Base-by-base conservation (phyloP, 2,888 invertebrate species). In the Clostera curtula region DNA sequence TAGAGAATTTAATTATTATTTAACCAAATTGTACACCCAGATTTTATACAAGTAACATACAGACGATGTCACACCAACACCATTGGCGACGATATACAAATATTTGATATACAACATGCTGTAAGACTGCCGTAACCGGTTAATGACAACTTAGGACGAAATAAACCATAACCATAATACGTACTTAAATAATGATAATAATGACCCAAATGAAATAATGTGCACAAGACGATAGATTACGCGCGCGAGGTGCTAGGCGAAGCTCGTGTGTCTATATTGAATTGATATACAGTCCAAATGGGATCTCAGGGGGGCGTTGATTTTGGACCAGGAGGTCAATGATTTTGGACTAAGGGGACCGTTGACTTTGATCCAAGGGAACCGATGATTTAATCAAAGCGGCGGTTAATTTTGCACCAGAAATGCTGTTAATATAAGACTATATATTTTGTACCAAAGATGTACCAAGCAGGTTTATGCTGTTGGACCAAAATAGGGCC, bases 1-100 rank as follows among this genome's bases (percentile, higher is more conserved):
- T n/a, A n/a, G n/a, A n/a, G n/a, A n/a, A n/a, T n/a, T n/a, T n/a
- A n/a, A n/a, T n/a, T n/a, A n/a, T n/a, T n/a, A n/a, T n/a, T n/a
- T n/a, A n/a, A n/a, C n/a, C n/a, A n/a, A n/a, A n/a, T n/a, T n/a
- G n/a, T n/a, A n/a, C n/a, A n/a, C n/a, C 19, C 19, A 11, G 11
- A 9, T 19, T 5, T 19, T 9, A 19, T 7, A 19, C 19, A 1
- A 2, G 11, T 34, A 52, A 54, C 44, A 35, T 30, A 37, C n/a
- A 54, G 55, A 68, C 76, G 69, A 79, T 77, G 80, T 76, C 82
- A 80, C 66, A 76, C 82, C 82, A 82, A 77, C 79, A 80, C 82
- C 79, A 67, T 40, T 50, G 37, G 47, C 25, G 41, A 54, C 43
- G 50, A 49, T 17, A 37, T 34, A 48, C 31, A 43, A 58, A 52